These are phyloP conservation scores for Sylvilagus bachmani DNA, from an alignment of 2,113 vertebrate species.

Conservation along the genomic window DNA sequence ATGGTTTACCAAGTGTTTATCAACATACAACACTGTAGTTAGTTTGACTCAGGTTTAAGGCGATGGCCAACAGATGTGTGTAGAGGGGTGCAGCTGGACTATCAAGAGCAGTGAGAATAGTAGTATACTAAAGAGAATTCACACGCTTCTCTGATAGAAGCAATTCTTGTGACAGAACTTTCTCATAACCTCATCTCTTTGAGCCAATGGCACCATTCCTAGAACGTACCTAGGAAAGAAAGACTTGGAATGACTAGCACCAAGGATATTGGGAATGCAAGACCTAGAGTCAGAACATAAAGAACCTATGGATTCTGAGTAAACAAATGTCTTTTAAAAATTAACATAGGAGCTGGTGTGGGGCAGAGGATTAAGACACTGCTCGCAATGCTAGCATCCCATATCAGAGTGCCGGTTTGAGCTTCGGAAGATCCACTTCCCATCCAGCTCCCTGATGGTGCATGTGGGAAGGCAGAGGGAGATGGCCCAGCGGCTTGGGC, in stretches of 20 bases:
- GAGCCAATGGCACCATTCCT: not conserved
- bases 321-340: not conserved
- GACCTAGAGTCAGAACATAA: not conserved
- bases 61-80: not conserved
- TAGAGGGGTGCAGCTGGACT: not conserved
- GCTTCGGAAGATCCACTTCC: too few relatives aligned
- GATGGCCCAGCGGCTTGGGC: too few relatives aligned
- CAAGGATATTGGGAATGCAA: not conserved
- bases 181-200: not conserved
- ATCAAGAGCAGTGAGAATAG: not conserved
- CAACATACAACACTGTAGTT: not conserved
- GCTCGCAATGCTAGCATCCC: too few relatives aligned
- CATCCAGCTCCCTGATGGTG: too few relatives aligned
- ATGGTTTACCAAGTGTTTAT: not conserved
- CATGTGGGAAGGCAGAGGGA: too few relatives aligned
- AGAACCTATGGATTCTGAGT: not conserved
- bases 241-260: not conserved
- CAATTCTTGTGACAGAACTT: not conserved
- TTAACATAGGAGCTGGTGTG: too few relatives aligned
- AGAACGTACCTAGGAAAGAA: not conserved
- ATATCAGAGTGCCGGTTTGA: too few relatives aligned
- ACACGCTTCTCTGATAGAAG: not conserved
- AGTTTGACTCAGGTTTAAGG: not conserved
- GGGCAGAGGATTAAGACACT: too few relatives aligned
- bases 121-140: not conserved